Evolutionary conservation across 30 jellyfish, hydroid and myxozoan genomes (phyloP), one percentile per base, ranked within the genome.

Genomic region (Aurelia sp.): DNA sequence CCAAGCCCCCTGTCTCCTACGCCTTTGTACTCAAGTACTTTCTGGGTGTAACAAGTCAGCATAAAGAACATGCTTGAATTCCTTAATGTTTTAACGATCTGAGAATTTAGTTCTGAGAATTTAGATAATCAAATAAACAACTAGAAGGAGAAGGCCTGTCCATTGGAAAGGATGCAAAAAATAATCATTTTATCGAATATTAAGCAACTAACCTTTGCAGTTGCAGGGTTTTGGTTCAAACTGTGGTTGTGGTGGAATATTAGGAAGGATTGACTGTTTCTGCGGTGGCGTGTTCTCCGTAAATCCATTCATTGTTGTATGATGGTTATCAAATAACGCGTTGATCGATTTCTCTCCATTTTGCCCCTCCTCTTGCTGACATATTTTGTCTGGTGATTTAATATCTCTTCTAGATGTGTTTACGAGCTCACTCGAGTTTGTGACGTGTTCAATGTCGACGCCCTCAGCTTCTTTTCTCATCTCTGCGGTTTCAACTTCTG

Each of bases 211-310:
- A 76, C 87, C 87, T 59, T 62, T 33, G 47, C 87, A 76, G 12
- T 33, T 47, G 66, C 87, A 76, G 16, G 87, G 66, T 33, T 18
- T 76, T 19, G 87, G 77, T 44, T 65, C 89, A 23, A 79, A 79
- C 27, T 53, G 66, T 16, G 30, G 62, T 44, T 47, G 70, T 31
- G 83, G 62, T 47, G 55, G 17, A 44, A 44, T 44, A 69, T 31
- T 33, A 18, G 79, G 79, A 12, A 15, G 62, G 19, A 35, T 33
- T 12, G 16, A 18, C 44, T 15, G 20, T 35, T 40, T 69, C 30
- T 51, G 27, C 37, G 21, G 21, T 35, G 79, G 20, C 79, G 27
- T 12, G 61, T 15, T 16, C 19, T 66, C 20, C 76, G 19, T 33
- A 16, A 23, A 17, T n/a, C 53, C 51, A 6, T n/a, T n/a, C 51